Percentiles rank a stretch among this genome's conserved stretches.
Conservation (phyloP, 2,113 vertebrate genomes). For the Panthera leo region DNA sequence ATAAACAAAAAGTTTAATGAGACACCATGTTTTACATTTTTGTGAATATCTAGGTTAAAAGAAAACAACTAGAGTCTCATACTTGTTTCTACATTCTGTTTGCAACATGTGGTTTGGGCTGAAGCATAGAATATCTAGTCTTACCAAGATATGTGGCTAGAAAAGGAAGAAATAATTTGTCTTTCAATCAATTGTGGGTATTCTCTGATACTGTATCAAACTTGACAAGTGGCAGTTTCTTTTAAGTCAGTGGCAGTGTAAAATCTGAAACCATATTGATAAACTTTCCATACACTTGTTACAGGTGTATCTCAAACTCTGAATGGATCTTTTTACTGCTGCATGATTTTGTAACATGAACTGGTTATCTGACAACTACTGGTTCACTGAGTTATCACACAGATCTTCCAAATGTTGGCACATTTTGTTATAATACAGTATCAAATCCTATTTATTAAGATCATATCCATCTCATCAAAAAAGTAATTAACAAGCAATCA, state of each 20-base stretch:
- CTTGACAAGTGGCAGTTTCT: neutral
- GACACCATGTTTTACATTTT: neutral
- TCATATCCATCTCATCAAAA: neutral
- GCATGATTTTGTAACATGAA: neutral
- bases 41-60: neutral
- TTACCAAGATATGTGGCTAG: neutral
- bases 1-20: neutral
- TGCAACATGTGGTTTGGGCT: neutral
- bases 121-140: neutral
- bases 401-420: neutral
- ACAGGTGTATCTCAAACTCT: neutral
- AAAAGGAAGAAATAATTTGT: neutral
- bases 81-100: neutral
- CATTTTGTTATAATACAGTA: neutral
- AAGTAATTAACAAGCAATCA: neutral
- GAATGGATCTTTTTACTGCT: neutral
- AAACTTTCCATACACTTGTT: neutral
- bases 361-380: conserved; percentile 2
- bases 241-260: neutral
- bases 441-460: neutral
- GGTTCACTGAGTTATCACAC: neutral
- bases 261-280: neutral
- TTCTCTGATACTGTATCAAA: conserved; percentile 18
- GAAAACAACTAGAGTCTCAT: neutral
- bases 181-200: neutral